These are phyloP conservation scores for Drosophila navojoa DNA, from an alignment of 1,140 invertebrate species.

Conservation along the genomic window DNA sequence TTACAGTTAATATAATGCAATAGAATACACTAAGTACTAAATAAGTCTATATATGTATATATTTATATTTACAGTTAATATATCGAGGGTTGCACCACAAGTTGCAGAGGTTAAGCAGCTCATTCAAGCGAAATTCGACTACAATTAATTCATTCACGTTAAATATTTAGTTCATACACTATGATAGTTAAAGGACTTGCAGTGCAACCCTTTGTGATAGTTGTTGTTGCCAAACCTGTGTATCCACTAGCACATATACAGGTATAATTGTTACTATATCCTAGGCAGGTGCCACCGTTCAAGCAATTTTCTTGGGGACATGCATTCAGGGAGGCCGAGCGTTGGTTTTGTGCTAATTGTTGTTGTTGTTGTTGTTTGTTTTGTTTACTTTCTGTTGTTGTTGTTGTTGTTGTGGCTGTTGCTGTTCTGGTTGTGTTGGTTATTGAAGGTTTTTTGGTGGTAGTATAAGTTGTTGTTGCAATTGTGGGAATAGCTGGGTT, in stretches of 20 bases:
- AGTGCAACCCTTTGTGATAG: conserved; percentile 59
- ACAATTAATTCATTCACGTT: too few species aligned
- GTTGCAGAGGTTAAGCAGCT: background rate
- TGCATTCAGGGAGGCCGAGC: conserved; percentile 82
- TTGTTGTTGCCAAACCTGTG: conserved; percentile 83
- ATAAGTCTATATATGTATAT: background rate
- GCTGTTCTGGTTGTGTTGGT: conserved; percentile 53
- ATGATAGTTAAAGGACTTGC: conserved; percentile 27
- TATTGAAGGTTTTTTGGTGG: conserved; percentile 35
- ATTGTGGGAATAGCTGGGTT: conserved; percentile 44
- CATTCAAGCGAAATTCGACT: background rate
- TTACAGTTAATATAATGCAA: conserved; percentile 7
- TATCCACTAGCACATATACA: conserved; percentile 85
- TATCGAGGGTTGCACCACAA: conserved; percentile 62
- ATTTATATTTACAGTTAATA: conserved; percentile 62
- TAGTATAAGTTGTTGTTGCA: conserved; percentile 46
- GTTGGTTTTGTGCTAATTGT: conserved; percentile 56
- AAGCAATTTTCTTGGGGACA: conserved; percentile 83
- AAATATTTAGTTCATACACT: too few species aligned
- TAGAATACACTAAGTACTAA: background rate
- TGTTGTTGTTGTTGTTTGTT: conserved; percentile 44
- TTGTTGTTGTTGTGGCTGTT: conserved; percentile 37
- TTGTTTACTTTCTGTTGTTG: conserved; percentile 47
- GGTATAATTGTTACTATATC: conserved; percentile 84
- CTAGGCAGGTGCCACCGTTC: conserved; percentile 84